phyloP scores from a whole-genome alignment of 2,888 invertebrate genomes.

The Dermolepida albohirtum region DNA sequence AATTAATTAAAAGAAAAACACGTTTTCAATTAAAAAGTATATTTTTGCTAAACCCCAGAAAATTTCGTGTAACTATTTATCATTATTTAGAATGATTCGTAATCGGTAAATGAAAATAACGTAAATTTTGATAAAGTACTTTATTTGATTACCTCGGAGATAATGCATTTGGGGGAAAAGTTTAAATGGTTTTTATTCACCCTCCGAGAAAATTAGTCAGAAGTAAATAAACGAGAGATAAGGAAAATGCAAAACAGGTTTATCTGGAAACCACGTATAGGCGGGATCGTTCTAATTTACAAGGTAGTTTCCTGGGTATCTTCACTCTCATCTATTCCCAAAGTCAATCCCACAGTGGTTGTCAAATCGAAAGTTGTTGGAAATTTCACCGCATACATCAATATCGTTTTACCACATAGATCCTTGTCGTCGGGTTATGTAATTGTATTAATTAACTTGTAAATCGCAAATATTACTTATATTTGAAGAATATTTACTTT shows the following conservation, averaged over 20 bases:
- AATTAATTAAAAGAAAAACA: too few relatives aligned
- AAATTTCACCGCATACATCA: conserved; percentile 14
- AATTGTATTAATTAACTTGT: too few relatives aligned
- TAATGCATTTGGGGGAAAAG: too few relatives aligned
- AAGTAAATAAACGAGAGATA: conserved; percentile 9
- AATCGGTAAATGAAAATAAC: too few relatives aligned
- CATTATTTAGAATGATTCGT: too few relatives aligned
- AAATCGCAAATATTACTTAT: conserved; percentile 15
- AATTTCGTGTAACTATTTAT: too few relatives aligned
- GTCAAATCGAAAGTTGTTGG: conserved; percentile 13
- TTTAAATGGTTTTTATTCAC: too few relatives aligned
- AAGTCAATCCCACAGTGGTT: too few relatives aligned
- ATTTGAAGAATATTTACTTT: neutral
- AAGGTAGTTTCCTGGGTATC: conserved; percentile 11
- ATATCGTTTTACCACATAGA: conserved; percentile 14
- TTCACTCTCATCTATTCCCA: conserved; percentile 4
- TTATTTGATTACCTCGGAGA: too few relatives aligned
- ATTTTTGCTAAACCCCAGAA: too few relatives aligned
- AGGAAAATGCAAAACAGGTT: conserved; percentile 26
- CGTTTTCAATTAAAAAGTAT: too few relatives aligned
- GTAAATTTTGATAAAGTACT: too few relatives aligned
- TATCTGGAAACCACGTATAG: conserved; percentile 20
- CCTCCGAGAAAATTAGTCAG: conserved; percentile 9
- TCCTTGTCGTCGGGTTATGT: conserved; percentile 5
- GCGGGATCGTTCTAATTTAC: conserved; percentile 20